A percentile compares a stretch with the other conserved stretches of the same genome.
Evolutionary conservation across 92 coral and sea anemone species (phyloP).

Genomic region (Zoanthus sansibaricus): DNA sequence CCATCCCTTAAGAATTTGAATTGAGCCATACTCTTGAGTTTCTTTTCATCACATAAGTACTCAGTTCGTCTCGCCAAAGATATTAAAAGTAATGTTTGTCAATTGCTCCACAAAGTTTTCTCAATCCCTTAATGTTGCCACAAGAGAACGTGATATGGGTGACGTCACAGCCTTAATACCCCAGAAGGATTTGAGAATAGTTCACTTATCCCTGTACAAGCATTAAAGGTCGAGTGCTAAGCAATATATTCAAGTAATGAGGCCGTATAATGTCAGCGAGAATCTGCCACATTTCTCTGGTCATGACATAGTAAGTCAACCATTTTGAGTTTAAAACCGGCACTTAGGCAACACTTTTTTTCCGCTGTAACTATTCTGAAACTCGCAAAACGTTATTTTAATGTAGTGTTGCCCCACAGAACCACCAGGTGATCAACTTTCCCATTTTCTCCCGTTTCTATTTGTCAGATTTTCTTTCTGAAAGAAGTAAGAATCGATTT

Average conservation of each 20-base stretch:
- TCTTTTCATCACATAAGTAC: constrained; percentile 44
- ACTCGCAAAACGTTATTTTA: not conserved
- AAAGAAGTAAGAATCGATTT: constrained; percentile 16
- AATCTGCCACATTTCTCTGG: not conserved
- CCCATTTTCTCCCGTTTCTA: not conserved
- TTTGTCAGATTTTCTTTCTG: constrained; percentile 30
- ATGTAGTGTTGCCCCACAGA: not conserved
- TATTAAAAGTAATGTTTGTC: constrained; percentile 38
- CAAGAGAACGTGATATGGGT: constrained; percentile 37
- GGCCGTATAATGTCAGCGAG: constrained; percentile 25
- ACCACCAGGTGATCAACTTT: not conserved
- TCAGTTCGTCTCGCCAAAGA: constrained; percentile 31
- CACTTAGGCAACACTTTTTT: not conserved
- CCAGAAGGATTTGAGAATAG: constrained; percentile 44
- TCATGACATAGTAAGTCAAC: not conserved
- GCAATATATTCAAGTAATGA: constrained; percentile 47
- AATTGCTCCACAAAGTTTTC: constrained; percentile 20
- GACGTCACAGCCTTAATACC: constrained; percentile 51
- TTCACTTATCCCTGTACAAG: constrained; percentile 43
- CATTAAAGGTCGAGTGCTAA: constrained; percentile 27
- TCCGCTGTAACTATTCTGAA: not conserved
- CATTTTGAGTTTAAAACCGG: constrained; percentile 18
- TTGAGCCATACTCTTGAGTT: constrained; percentile 24
- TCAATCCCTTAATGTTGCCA: constrained; percentile 43
- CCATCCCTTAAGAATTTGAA: constrained; percentile 8